Percentiles rank a stretch among this genome's conserved stretches.
Conservation (phyloP, 2,113 vertebrate species). For the Hippocampus abdominalis region DNA sequence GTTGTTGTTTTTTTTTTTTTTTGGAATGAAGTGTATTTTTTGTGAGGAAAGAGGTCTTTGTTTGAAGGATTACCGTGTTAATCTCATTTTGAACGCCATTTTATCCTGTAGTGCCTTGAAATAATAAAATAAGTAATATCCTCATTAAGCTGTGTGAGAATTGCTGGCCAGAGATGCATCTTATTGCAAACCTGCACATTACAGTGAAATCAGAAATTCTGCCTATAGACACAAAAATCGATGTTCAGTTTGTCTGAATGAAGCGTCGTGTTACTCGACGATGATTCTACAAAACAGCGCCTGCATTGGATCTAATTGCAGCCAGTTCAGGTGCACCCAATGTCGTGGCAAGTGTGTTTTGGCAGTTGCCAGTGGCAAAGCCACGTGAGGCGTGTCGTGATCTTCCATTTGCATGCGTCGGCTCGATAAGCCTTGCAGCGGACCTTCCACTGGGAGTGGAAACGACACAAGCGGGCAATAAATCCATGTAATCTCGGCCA, state of each 20-base stretch:
- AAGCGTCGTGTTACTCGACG: too few relatives aligned
- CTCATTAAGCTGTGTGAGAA: neutral
- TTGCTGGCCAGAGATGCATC: too few relatives aligned
- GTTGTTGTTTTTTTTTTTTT: neutral
- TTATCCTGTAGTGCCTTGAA: slow-evolving; percentile 12
- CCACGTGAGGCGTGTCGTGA: neutral
- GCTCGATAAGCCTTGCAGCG: slow-evolving; percentile 13
- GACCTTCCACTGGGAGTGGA: neutral
- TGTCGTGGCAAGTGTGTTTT: too few relatives aligned
- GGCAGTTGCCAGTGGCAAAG: neutral
- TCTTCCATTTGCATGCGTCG: slow-evolving; percentile 45
- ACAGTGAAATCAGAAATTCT: too few relatives aligned
- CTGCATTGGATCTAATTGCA: too few relatives aligned
- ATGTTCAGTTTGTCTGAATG: too few relatives aligned
- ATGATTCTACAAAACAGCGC: too few relatives aligned
- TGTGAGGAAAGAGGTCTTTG: neutral
- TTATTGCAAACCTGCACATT: too few relatives aligned
- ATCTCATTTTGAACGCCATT: slow-evolving; percentile 8
- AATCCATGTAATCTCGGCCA: neutral
- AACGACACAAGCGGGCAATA: neutral
- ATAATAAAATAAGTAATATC: slow-evolving; percentile 1
- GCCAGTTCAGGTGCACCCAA: too few relatives aligned
- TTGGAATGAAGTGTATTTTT: neutral
- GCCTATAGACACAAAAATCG: too few relatives aligned
- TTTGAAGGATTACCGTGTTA: slow-evolving; percentile 1